These are phyloP conservation scores for Protobothrops mucrosquamatus DNA, from an alignment of 2,113 vertebrate species.

Conservation along the genomic window DNA sequence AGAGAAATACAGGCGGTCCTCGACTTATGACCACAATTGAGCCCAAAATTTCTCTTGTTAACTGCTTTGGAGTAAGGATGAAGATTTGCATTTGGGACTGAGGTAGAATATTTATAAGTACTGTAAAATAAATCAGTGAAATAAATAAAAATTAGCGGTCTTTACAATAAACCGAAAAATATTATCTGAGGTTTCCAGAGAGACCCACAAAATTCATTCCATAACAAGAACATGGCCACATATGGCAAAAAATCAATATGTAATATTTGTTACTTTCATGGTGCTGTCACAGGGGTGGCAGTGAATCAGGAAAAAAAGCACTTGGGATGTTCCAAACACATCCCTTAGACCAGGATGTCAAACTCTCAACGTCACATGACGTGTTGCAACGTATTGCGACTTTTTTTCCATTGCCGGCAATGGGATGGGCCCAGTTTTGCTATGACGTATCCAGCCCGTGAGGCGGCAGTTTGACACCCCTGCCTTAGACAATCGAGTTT, in stretches of 20 bases:
- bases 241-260: background rate
- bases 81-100: background rate
- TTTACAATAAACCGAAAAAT: background rate
- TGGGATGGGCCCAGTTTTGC: too few relatives aligned
- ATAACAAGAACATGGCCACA: background rate
- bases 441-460: background rate
- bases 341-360: background rate
- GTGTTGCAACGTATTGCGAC: background rate
- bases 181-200: background rate
- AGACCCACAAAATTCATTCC: background rate
- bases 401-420: background rate
- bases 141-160: background rate
- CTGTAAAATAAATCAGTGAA: background rate
- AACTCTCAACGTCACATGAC: background rate
- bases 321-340: background rate
- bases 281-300: background rate
- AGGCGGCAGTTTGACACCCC: background rate
- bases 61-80: background rate
- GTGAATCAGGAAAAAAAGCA: background rate
- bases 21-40: background rate
- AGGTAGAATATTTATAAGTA: background rate
- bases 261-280: background rate
- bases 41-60: background rate
- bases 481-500: background rate
- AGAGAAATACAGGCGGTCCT: background rate